Conservation (phyloP, 2,113 vertebrate genomes). For the Alligator sinensis region DNA sequence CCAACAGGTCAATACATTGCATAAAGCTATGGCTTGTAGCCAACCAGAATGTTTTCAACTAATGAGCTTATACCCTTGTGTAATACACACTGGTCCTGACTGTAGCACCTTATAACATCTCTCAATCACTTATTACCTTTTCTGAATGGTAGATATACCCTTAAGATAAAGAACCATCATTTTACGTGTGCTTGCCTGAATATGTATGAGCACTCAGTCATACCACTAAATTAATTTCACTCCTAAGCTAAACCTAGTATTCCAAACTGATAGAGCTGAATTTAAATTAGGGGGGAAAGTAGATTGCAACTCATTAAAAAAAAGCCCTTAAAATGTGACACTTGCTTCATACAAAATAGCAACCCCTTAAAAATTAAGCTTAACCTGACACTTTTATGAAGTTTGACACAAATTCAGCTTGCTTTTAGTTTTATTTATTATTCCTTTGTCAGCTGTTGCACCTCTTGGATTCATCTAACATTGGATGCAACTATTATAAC, state of each 20-base stretch:
- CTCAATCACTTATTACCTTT: slow-evolving; percentile 62
- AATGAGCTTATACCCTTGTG: slow-evolving; percentile 54
- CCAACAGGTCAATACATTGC: neutral
- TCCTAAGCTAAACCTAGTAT: slow-evolving; percentile 63
- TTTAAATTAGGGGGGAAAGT: slow-evolving; percentile 49
- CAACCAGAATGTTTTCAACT: neutral
- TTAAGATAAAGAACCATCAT: slow-evolving; percentile 71
- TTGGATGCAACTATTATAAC: neutral
- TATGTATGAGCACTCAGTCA: slow-evolving; percentile 62
- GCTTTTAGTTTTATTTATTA: slow-evolving; percentile 3
- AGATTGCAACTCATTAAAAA: neutral
- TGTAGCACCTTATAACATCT: slow-evolving; percentile 50
- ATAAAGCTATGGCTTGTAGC: slow-evolving; percentile 29
- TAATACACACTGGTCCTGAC: slow-evolving; percentile 18
- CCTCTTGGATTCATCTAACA: neutral
- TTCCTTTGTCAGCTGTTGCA: neutral
- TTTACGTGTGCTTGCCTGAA: slow-evolving; percentile 73
- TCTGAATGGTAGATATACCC: slow-evolving; percentile 46
- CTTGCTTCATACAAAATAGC: slow-evolving; percentile 43
- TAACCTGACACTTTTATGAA: neutral
- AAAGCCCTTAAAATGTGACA: slow-evolving; percentile 44
- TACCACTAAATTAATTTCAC: slow-evolving; percentile 70
- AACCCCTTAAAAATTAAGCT: slow-evolving; percentile 36
- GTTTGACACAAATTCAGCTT: neutral
- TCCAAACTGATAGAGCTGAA: slow-evolving; percentile 56